Percentiles rank a stretch among this genome's conserved stretches.
phyloP scores from a whole-genome alignment of 2,113 vertebrate species.

The Solenodon paradoxus region DNA sequence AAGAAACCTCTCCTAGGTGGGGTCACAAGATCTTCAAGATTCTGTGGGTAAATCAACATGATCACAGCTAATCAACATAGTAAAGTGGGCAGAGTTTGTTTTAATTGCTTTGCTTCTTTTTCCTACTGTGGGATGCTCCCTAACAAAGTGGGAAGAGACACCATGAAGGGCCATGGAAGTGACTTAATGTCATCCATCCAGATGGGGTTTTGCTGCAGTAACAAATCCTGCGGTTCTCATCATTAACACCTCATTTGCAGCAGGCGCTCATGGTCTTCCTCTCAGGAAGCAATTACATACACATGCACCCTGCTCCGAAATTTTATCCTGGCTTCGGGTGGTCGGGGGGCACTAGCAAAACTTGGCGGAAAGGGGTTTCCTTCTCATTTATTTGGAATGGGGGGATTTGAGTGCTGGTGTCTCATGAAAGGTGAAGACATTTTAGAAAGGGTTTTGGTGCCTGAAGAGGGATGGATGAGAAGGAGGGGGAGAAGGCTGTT shows the following conservation, averaged over 20 bases:
- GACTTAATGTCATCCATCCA: conserved; percentile 14
- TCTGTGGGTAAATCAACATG: accelerated
- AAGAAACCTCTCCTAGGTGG: neutral
- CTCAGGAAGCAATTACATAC: conserved; percentile 69
- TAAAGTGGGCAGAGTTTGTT: neutral
- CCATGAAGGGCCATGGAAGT: neutral
- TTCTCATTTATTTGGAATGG: conserved; percentile 58
- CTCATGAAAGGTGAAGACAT: conserved; percentile 62
- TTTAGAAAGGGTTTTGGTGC: conserved; percentile 55
- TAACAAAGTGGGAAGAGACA: neutral
- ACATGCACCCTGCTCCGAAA: conserved; percentile 45
- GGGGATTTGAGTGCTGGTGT: conserved; percentile 49
- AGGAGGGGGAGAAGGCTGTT: neutral
- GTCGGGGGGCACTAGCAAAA: conserved; percentile 43
- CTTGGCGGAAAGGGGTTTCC: neutral
- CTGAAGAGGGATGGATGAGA: neutral
- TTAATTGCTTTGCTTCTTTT: neutral
- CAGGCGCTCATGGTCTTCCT: conserved; percentile 19
- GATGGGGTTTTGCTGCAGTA: conserved; percentile 20
- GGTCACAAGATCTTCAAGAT: no score
- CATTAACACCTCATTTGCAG: conserved; percentile 72
- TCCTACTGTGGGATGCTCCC: neutral
- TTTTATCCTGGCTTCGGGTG: conserved; percentile 39
- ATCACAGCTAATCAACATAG: neutral
- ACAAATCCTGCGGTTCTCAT: conserved; percentile 39